A percentile compares a stretch with the other conserved stretches of the same genome.
phyloP scores from a whole-genome alignment of 1,140 invertebrate species.

The Brachionus calyciflorus region DNA sequence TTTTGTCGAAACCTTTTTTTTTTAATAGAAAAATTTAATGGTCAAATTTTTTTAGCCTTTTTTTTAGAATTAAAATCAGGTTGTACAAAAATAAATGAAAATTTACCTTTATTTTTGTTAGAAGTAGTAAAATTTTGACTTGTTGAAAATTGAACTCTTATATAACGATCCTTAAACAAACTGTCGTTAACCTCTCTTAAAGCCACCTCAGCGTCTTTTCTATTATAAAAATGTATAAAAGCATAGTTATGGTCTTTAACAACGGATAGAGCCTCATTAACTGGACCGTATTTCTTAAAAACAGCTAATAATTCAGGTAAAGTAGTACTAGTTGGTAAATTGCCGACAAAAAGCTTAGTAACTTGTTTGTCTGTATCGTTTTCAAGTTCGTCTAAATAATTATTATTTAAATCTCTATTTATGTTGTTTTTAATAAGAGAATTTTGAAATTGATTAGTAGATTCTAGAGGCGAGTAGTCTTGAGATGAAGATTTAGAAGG shows the following conservation, averaged over 20 bases:
- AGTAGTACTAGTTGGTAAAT: conserved; percentile 42
- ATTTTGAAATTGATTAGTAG: not conserved
- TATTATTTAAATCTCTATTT: not conserved
- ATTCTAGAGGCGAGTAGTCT: conserved; percentile 28
- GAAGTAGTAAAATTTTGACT: conserved; percentile 37
- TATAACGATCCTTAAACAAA: conserved; percentile 44
- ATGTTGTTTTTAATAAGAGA: not conserved
- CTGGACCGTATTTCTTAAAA: conserved; percentile 39
- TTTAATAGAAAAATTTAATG: not conserved
- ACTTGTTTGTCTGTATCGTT: not conserved
- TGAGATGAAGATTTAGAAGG: conserved; percentile 34
- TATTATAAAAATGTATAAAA: conserved; percentile 46
- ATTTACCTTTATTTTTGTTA: conserved; percentile 38
- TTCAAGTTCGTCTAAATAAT: not conserved
- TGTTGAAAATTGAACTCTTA: conserved; percentile 46
- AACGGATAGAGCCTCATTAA: conserved; percentile 33
- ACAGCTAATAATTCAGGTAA: conserved; percentile 30
- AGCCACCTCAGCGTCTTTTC: conserved; percentile 32
- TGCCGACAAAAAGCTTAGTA: conserved; percentile 46
- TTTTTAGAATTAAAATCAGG: too few species aligned
- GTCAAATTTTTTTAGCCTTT: not conserved
- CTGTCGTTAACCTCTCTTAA: conserved; percentile 39
- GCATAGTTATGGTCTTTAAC: conserved; percentile 45
- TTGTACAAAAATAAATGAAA: too few species aligned
- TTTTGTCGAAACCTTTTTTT: conserved; percentile 19